phyloP scores from a whole-genome alignment of 2,113 vertebrate species.

The Heterocephalus glaber region DNA sequence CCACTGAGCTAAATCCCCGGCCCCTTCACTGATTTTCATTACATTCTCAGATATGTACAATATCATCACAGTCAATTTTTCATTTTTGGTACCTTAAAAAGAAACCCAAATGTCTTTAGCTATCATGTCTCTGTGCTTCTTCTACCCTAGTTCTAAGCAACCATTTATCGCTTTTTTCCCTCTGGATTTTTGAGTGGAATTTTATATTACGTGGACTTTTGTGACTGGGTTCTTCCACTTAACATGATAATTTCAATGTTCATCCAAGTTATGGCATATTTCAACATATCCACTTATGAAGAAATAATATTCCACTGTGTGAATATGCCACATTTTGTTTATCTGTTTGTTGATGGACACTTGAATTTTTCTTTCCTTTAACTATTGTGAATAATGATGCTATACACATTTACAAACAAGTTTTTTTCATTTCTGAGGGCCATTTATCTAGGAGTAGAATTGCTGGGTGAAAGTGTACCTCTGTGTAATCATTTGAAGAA shows the following conservation, averaged over 20 bases:
- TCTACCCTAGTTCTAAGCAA: neutral
- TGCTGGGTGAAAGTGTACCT: neutral
- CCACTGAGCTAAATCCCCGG: too few species aligned
- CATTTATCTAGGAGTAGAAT: neutral
- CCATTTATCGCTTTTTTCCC: neutral
- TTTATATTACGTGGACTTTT: neutral
- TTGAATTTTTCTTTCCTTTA: neutral
- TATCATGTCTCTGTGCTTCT: neutral
- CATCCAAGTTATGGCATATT: neutral
- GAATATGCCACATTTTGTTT: neutral
- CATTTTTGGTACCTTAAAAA: neutral
- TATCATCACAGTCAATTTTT: neutral
- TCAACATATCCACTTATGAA: neutral
- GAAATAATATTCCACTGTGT: neutral
- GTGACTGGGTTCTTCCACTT: neutral
- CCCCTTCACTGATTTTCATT: neutral
- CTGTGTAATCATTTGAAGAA: neutral
- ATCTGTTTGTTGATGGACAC: neutral
- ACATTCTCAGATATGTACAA: neutral
- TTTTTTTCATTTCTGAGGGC: slow-evolving; percentile 13
- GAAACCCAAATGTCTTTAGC: neutral
- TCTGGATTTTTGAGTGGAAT: neutral
- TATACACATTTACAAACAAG: neutral
- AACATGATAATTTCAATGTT: neutral
- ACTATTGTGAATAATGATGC: neutral